These are phyloP conservation scores for Papilio polytes DNA, from an alignment of 1,140 invertebrate species.

Conservation along the genomic window DNA sequence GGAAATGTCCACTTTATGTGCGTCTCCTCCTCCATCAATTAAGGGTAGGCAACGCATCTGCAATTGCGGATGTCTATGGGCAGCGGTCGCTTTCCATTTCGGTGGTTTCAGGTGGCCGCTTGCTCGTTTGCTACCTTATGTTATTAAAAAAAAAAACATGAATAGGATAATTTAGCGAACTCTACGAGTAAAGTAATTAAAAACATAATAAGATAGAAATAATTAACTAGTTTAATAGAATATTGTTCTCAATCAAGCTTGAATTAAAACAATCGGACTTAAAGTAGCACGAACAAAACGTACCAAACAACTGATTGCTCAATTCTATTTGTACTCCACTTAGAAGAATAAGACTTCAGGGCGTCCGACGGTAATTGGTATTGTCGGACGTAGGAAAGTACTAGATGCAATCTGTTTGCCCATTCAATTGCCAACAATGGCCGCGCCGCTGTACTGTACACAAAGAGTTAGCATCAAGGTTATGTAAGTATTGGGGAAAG, in stretches of 20 bases:
- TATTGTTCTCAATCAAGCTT: background rate
- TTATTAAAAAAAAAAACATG: too few relatives aligned
- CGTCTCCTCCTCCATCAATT: too few relatives aligned
- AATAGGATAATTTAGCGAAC: too few relatives aligned
- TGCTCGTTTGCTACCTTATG: too few relatives aligned
- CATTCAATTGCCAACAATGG: constrained; percentile 58
- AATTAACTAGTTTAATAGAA: background rate
- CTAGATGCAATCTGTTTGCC: constrained; percentile 53
- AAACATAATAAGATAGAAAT: too few relatives aligned
- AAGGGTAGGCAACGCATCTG: too few relatives aligned
- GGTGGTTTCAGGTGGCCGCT: too few relatives aligned
- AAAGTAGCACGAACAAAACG: background rate
- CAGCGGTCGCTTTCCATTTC: too few relatives aligned
- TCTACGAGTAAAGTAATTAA: too few relatives aligned
- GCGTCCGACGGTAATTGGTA: constrained; percentile 20
- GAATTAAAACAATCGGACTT: background rate
- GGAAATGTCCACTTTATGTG: too few relatives aligned
- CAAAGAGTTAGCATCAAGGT: constrained; percentile 49
- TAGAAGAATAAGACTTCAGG: constrained; percentile 34
- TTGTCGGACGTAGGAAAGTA: constrained; percentile 45
- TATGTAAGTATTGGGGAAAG: constrained; percentile 45
- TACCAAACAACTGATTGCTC: constrained; percentile 16
- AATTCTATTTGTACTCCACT: constrained; percentile 21
- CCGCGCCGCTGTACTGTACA: constrained; percentile 47
- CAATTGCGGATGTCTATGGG: too few relatives aligned